Base-by-base conservation (phyloP, 2,113 vertebrate species). In the Tachuris rubrigastra region DNA sequence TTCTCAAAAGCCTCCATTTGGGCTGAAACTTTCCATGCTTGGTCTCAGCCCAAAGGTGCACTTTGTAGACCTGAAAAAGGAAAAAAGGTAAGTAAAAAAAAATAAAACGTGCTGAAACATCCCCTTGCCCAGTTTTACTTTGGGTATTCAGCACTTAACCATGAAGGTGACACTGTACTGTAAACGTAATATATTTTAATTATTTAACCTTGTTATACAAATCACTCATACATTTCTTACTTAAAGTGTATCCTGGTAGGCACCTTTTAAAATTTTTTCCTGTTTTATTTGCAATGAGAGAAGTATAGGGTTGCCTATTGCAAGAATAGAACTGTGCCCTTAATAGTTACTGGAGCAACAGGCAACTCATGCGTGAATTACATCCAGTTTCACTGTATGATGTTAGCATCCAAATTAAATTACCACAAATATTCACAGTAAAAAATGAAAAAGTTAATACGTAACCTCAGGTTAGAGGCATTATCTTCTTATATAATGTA, bases 1-100 rank as follows among this genome's bases (percentile, higher is more conserved):
- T 96, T 97, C 93, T 95, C 95, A 97, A 97, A 97, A 97, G 93
- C 93, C 96, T 95, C 95, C 93, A 97, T 96, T 96, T 97, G 96
- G 96, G 95, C 95, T 97, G 96, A 97, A 97, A 96, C 95, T 97
- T 96, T 97, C 95, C 95, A 94, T 97, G 95, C 95, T 96, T 93
- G 96, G 95, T 97, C 96, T 97, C 96, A 96, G 95, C 96, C 96
- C 95, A 97, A 96, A 96, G 93, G 95, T 96, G 92, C 56, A 97
- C 95, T 97, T 96, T 97, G 95, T 94, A 97, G 95, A 97, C 95
- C 96, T 96, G 96, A 96, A 96, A 97, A 97, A 97, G 95, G 96
- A 95, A 97, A 97, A 96, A 96, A 96, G 95, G 95, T 96, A 97
- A 97, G 96, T 95, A 97, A 96, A 96, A 97, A 96, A 96, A 96